Conservation (phyloP, 2,888 invertebrate species). For the Erpobdella octoculata region DNA sequence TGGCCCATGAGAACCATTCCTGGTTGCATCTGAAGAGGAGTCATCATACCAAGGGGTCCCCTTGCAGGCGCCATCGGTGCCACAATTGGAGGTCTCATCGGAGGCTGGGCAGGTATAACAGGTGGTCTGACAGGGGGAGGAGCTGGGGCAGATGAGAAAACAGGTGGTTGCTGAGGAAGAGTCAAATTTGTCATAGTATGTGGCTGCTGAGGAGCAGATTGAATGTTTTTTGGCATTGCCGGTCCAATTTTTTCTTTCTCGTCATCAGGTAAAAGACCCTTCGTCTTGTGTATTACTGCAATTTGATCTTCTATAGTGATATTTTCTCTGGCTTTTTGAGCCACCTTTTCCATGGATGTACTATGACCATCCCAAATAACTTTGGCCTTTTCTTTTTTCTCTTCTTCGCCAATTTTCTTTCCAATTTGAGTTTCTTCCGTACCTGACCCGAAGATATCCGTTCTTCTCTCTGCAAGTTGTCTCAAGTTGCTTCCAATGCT, state of each 20-base stretch:
- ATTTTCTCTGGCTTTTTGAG: conserved; percentile 83
- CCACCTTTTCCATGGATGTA: conserved; percentile 88
- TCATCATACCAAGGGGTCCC: conserved; percentile 19
- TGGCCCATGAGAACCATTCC: conserved; percentile 24
- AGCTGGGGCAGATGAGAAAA: neutral
- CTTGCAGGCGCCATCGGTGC: conserved; percentile 37
- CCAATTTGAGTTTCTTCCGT: conserved; percentile 96
- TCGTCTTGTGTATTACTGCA: conserved; percentile 76
- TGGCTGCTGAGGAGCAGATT: neutral
- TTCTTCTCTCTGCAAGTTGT: conserved; percentile 92
- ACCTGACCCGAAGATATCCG: conserved; percentile 98
- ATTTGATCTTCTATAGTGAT: conserved; percentile 93
- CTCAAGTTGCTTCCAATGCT: conserved; percentile 94
- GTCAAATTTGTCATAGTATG: neutral
- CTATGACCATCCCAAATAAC: conserved; percentile 98
- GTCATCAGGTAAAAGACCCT: conserved; percentile 84
- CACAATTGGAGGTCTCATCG: conserved; percentile 44
- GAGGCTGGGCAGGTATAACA: conserved; percentile 44
- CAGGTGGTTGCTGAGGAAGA: conserved; percentile 32
- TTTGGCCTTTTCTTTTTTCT: conserved; percentile 66
- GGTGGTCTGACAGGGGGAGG: conserved; percentile 22
- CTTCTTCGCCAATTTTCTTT: conserved; percentile 65
- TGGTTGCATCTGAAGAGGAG: neutral
- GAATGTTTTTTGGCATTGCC: conserved; percentile 50
- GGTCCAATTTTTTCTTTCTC: conserved; percentile 95